A percentile compares a stretch with the other conserved stretches of the same genome.
Conservation (phyloP, 2,113 vertebrate genomes). For the Oxyura jamaicensis region DNA sequence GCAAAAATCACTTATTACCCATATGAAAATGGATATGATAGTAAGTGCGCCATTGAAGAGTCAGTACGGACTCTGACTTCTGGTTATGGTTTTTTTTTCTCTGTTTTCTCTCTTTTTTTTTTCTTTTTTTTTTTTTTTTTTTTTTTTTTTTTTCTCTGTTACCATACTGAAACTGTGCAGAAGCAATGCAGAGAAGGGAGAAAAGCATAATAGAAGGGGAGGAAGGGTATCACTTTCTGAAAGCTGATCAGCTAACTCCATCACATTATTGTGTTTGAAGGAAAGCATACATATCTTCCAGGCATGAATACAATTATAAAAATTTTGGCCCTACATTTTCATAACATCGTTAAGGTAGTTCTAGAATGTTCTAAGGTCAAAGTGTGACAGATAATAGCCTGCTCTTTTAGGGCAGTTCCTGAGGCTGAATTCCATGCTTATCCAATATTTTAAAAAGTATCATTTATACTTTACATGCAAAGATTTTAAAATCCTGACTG, state of each 20-base stretch:
- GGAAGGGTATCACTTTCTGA: neutral
- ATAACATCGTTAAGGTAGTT: neutral
- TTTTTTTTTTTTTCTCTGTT: neutral
- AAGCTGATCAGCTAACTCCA: neutral
- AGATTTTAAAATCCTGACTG: neutral
- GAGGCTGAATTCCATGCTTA: neutral
- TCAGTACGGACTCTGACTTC: neutral
- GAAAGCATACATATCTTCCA: neutral
- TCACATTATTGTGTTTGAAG: neutral
- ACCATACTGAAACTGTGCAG: neutral
- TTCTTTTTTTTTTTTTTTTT: too few relatives aligned
- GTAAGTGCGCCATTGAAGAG: neutral
- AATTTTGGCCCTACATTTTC: neutral
- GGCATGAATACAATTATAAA: neutral
- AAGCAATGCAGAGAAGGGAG: accelerated
- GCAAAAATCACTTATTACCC: neutral
- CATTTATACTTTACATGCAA: neutral
- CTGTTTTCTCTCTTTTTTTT: too few relatives aligned
- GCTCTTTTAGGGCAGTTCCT: neutral
- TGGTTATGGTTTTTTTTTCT: too few relatives aligned
- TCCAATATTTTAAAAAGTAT: neutral
- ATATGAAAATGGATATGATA: neutral
- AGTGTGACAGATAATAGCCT: neutral
- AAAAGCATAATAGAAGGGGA: neutral
- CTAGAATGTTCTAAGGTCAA: neutral